Percentiles rank a stretch among this genome's conserved stretches.
Conservation (phyloP, 2,888 invertebrate genomes). For the Ypsolopha scabrella region DNA sequence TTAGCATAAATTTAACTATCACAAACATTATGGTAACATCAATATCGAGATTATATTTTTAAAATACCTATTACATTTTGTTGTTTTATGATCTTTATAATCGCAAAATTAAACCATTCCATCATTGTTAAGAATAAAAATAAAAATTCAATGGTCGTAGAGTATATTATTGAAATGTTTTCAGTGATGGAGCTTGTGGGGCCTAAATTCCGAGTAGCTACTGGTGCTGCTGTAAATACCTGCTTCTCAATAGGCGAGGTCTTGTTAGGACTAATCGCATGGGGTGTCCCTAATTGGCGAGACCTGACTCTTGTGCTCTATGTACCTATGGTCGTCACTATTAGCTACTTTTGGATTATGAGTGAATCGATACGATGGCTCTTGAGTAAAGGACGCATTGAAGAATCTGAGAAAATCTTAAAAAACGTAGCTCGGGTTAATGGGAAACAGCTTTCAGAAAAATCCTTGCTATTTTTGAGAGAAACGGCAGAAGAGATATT, state of each 20-base stretch:
- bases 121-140: too few relatives aligned
- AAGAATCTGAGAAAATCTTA: slow-evolving; percentile 73
- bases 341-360: slow-evolving; percentile 75
- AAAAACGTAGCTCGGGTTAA: slow-evolving; percentile 73
- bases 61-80: too few relatives aligned
- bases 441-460: slow-evolving; percentile 36
- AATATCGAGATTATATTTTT: too few relatives aligned
- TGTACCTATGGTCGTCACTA: slow-evolving; percentile 73
- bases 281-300: slow-evolving; percentile 77
- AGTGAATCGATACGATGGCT: slow-evolving; percentile 83
- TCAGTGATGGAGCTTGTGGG: slow-evolving; percentile 81
- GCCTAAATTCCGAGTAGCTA: slow-evolving; percentile 75
- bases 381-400: slow-evolving; percentile 69
- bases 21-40: too few relatives aligned
- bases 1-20: too few relatives aligned
- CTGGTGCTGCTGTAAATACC: slow-evolving; percentile 75
- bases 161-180: neutral
- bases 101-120: too few relatives aligned
- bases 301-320: slow-evolving; percentile 74
- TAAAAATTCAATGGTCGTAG: too few relatives aligned
- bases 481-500: slow-evolving; percentile 22
- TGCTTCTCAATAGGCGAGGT: slow-evolving; percentile 79
- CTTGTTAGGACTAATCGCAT: slow-evolving; percentile 74
- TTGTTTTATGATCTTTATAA: too few relatives aligned
- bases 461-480: slow-evolving; percentile 29